Percentiles rank a stretch among this genome's conserved stretches.
phyloP scores from a whole-genome alignment of 2,888 invertebrate species.

The Rhagium mordax region DNA sequence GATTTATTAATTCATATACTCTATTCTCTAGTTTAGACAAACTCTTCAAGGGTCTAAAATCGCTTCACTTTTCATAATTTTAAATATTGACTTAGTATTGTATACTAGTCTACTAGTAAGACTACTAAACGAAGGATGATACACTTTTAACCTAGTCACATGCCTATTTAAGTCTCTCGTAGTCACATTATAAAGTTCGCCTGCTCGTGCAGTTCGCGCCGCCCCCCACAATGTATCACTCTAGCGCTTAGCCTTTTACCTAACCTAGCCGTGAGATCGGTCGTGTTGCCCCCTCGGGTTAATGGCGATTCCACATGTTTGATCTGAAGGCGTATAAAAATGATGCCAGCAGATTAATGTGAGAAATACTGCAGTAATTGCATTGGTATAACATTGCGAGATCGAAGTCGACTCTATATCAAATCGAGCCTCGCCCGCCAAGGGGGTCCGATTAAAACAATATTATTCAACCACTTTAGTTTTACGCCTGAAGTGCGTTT shows the following conservation, averaged over 20 bases:
- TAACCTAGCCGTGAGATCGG: constrained; percentile 24
- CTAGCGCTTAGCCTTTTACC: constrained; percentile 17
- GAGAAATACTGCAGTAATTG: constrained; percentile 34
- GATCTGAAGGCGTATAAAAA: constrained; percentile 16
- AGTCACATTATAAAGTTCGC: not conserved
- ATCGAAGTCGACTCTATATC: not conserved
- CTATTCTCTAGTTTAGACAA: too few relatives aligned
- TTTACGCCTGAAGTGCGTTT: not conserved
- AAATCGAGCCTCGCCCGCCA: not conserved
- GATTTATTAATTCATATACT: too few relatives aligned
- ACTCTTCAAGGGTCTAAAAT: too few relatives aligned
- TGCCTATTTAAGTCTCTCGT: too few relatives aligned
- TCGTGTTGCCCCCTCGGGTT: constrained; percentile 35
- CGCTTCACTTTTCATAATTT: too few relatives aligned
- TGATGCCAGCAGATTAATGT: constrained; percentile 23
- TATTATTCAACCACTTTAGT: not conserved
- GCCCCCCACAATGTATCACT: not conserved
- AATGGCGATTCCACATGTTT: constrained; percentile 29
- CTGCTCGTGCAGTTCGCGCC: constrained; percentile 3
- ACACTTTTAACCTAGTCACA: too few relatives aligned
- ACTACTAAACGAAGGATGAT: too few relatives aligned
- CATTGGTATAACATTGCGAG: not conserved
- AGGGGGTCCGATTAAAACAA: constrained; percentile 7
- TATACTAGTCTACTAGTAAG: too few relatives aligned
- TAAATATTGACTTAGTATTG: too few relatives aligned